Conservation (phyloP, 2,888 invertebrate genomes). For the Plebejus melissa region DNA sequence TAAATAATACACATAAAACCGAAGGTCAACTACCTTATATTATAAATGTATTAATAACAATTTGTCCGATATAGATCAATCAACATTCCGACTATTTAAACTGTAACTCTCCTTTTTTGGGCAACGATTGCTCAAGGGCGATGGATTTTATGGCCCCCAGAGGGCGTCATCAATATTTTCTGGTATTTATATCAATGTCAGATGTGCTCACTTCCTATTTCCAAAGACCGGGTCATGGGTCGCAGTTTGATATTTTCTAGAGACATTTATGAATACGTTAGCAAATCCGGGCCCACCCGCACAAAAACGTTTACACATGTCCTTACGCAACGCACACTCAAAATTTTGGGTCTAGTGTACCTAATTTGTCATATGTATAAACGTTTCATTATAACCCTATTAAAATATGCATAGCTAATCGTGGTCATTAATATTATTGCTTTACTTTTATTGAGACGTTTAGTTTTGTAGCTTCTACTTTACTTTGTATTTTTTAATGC, state of each 20-base stretch:
- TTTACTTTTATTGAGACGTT: background rate
- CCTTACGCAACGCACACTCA: slow-evolving; percentile 48
- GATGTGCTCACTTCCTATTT: slow-evolving; percentile 49
- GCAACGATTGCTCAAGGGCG: slow-evolving; percentile 32
- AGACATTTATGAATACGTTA: slow-evolving; percentile 65
- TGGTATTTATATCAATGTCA: slow-evolving; percentile 25
- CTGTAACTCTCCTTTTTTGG: slow-evolving; percentile 29
- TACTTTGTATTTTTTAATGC: background rate
- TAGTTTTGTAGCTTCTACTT: background rate
- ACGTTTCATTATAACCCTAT: background rate
- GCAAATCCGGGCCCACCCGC: slow-evolving; percentile 52
- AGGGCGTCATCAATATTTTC: slow-evolving; percentile 23
- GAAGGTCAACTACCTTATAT: background rate
- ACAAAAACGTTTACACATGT: slow-evolving; percentile 42
- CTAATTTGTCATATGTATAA: slow-evolving; percentile 2
- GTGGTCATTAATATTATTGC: background rate
- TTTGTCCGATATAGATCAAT: slow-evolving; percentile 24
- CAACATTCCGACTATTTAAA: slow-evolving; percentile 33
- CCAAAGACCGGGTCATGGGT: slow-evolving; percentile 58
- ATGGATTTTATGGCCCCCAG: background rate
- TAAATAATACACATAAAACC: background rate
- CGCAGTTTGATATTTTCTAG: slow-evolving; percentile 65
- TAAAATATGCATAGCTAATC: background rate
- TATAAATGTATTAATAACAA: background rate
- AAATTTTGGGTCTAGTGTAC: background rate